Conservation (phyloP, 2,888 invertebrate species). For the Hirtodrosophila histrioides region DNA sequence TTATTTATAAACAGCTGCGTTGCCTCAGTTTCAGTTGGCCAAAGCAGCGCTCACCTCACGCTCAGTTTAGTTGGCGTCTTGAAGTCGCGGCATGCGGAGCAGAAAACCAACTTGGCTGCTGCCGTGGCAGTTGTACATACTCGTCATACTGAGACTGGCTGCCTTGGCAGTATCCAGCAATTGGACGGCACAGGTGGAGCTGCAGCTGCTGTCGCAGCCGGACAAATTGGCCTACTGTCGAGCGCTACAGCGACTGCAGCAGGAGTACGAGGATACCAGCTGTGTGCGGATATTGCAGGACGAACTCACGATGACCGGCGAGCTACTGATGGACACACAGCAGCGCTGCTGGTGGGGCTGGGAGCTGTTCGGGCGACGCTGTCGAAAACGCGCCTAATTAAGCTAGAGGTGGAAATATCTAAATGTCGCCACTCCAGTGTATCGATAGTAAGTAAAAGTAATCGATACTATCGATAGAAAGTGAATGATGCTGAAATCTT, state of each 20-base stretch:
- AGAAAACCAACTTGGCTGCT: slow-evolving; percentile 7
- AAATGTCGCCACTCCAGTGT: too few species aligned
- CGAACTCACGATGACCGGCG: slow-evolving; percentile 36
- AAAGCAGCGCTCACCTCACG: background rate
- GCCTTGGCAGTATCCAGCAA: slow-evolving; percentile 18
- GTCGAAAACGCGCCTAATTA: slow-evolving; percentile 52
- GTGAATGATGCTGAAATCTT: too few species aligned
- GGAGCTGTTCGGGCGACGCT: slow-evolving; percentile 45
- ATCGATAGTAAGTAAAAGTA: too few species aligned
- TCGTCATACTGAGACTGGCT: slow-evolving; percentile 14
- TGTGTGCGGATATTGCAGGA: slow-evolving; percentile 45
- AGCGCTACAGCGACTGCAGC: slow-evolving; percentile 32
- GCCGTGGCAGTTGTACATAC: slow-evolving; percentile 15
- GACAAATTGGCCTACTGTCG: slow-evolving; percentile 63
- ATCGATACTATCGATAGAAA: too few species aligned
- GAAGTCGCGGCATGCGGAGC: slow-evolving; percentile 30
- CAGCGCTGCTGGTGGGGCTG: slow-evolving; percentile 49
- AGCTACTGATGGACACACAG: slow-evolving; percentile 53
- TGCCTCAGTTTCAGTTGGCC: background rate
- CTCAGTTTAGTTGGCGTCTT: slow-evolving; percentile 26
- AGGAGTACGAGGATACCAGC: slow-evolving; percentile 16
- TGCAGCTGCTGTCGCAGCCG: slow-evolving; percentile 28
- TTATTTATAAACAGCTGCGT: slow-evolving; percentile 24
- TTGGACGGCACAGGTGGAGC: slow-evolving; percentile 18
- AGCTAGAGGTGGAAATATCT: background rate